Conservation (phyloP, 2,113 vertebrate genomes). For the Ophiodon elongatus region DNA sequence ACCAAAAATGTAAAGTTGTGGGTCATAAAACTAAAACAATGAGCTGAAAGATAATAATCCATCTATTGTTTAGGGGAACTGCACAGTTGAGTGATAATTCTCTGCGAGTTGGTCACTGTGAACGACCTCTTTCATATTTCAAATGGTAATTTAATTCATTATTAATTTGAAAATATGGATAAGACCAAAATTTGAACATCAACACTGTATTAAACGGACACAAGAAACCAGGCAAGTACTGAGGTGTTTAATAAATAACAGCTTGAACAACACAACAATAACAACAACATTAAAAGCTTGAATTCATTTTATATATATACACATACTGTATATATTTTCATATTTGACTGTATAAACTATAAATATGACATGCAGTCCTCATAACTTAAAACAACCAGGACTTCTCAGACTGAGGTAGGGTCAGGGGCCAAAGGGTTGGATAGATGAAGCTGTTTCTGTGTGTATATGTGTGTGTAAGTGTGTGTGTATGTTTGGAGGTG, state of each 20-base stretch:
- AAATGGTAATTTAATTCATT: neutral
- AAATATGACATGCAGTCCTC: conserved; percentile 99
- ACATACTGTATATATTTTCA: conserved; percentile 82
- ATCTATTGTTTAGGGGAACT: neutral
- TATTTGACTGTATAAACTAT: conserved; percentile 97
- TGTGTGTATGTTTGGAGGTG: conserved; percentile 51
- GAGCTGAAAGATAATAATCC: neutral
- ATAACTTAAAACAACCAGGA: conserved; percentile 97
- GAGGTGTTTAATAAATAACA: conserved; percentile 91
- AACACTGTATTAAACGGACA: conserved; percentile 36
- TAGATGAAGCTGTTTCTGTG: conserved; percentile 48
- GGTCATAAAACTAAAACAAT: neutral
- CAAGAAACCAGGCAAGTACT: conserved; percentile 78
- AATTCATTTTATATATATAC: conserved; percentile 82
- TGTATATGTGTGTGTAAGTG: conserved; percentile 39
- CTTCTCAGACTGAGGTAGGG: conserved; percentile 99
- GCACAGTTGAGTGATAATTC: neutral
- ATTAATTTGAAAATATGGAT: neutral
- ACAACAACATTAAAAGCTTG: conserved; percentile 83
- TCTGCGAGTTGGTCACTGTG: neutral
- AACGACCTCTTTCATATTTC: neutral
- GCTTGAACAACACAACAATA: conserved; percentile 80
- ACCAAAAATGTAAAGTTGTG: neutral
- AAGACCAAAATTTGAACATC: neutral
- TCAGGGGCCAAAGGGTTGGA: conserved; percentile 73